These are phyloP conservation scores for Cyrtodaria siliqua DNA, from an alignment of 2,888 invertebrate genomes.

Conservation along the genomic window DNA sequence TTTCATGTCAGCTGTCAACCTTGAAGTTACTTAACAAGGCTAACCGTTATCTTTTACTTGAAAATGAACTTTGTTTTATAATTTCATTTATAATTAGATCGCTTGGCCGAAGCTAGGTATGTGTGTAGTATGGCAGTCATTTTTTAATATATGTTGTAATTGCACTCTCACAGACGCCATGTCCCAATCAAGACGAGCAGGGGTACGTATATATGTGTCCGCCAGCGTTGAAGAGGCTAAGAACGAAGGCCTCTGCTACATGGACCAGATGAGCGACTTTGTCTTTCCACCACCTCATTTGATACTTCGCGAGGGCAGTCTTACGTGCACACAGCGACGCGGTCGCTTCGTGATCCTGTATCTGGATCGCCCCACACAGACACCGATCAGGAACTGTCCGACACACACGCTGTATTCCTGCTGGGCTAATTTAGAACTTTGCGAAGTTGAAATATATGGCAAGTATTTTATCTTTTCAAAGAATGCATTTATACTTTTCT, in stretches of 20 bases:
- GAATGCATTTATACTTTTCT: too few species aligned
- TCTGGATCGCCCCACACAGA: conserved; percentile 59
- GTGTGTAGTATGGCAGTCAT: too few species aligned
- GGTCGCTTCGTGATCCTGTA: conserved; percentile 65
- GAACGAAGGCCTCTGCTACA: conserved; percentile 67
- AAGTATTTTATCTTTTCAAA: too few species aligned
- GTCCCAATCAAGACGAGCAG: conserved; percentile 62
- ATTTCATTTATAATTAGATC: too few species aligned
- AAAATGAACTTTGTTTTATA: too few species aligned
- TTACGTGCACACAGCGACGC: conserved; percentile 59
- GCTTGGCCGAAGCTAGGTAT: too few species aligned
- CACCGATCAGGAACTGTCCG: conserved; percentile 61
- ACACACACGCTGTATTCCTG: conserved; percentile 65
- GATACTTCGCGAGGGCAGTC: conserved; percentile 58
- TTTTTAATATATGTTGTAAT: neutral
- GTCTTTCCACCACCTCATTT: conserved; percentile 64
- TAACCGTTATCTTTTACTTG: too few species aligned
- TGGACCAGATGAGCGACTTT: conserved; percentile 63
- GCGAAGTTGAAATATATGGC: conserved; percentile 69
- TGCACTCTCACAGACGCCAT: conserved; percentile 40
- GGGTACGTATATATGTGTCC: conserved; percentile 66
- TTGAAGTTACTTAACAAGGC: too few species aligned
- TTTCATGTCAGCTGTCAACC: too few species aligned
- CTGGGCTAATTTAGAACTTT: conserved; percentile 72
- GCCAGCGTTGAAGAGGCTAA: conserved; percentile 61